Evolutionary conservation across 2,888 invertebrate genomes (phyloP).

Genomic region (Phyto melanocephala): DNA sequence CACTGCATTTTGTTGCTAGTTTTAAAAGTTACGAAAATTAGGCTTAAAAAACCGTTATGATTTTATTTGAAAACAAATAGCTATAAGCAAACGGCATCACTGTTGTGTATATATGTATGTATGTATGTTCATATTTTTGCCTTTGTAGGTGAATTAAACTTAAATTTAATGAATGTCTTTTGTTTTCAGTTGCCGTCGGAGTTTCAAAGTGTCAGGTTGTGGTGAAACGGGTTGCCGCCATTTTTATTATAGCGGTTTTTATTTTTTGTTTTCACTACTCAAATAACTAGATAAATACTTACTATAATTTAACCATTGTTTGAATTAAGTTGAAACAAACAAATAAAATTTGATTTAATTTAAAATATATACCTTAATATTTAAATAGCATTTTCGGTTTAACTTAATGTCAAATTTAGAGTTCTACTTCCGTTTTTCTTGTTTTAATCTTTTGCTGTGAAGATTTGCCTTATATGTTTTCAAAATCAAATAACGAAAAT

Average conservation of each 20-base stretch:
- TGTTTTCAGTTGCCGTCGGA: constrained; percentile 67
- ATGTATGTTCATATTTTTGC: background rate
- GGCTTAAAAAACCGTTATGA: no score
- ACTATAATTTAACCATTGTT: constrained; percentile 6
- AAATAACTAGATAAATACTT: constrained; percentile 5
- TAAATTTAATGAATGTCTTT: constrained; percentile 31
- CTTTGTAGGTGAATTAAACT: constrained; percentile 43
- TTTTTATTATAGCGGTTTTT: constrained; percentile 10
- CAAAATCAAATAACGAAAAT: no score
- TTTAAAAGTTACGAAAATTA: no score
- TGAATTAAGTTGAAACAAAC: background rate
- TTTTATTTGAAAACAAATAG: no score
- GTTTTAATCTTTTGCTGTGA: no score
- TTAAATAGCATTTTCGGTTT: no score
- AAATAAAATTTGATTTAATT: background rate
- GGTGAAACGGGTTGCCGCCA: constrained; percentile 2
- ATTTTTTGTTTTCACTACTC: constrained; percentile 6
- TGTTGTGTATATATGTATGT: no score
- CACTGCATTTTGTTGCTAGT: no score
- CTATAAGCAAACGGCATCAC: no score
- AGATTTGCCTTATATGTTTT: no score
- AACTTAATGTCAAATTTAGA: no score
- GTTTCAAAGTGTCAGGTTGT: constrained; percentile 65
- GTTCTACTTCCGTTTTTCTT: no score
- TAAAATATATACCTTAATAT: background rate